Percentiles rank a stretch among this genome's conserved stretches.
phyloP scores from a whole-genome alignment of 2,113 vertebrate species.

The Colinus virginianus region DNA sequence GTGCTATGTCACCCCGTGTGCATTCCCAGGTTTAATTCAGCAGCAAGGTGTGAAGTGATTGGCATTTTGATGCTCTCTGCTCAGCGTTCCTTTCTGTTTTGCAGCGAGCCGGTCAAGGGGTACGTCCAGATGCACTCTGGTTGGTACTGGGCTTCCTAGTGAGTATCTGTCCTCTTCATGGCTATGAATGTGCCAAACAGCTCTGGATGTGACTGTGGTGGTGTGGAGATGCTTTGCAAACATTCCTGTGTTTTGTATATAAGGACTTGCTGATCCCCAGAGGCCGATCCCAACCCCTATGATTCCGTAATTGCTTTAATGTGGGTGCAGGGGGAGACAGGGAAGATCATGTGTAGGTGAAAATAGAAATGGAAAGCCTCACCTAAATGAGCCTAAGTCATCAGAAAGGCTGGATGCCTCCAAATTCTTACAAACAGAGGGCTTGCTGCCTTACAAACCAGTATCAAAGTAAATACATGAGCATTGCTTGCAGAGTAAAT shows the following conservation, averaged over 20 bases:
- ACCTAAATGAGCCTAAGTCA: not conserved
- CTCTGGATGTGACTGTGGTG: not conserved
- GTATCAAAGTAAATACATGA: not conserved
- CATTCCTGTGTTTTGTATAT: not conserved
- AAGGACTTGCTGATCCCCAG: no score
- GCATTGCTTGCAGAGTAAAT: not conserved
- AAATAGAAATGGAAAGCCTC: not conserved
- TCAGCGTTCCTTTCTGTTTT: not conserved
- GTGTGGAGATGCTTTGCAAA: not conserved
- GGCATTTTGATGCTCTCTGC: not conserved
- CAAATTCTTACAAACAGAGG: not conserved
- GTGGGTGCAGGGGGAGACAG: not conserved
- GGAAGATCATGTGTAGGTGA: not conserved
- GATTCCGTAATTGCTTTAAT: not conserved
- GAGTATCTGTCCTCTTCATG: constrained; percentile 69
- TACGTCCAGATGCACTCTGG: constrained; percentile 90
- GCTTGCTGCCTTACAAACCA: not conserved
- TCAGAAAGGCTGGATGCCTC: no score
- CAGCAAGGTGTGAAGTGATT: not conserved
- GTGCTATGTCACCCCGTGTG: accelerated
- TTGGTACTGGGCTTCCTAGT: constrained; percentile 98
- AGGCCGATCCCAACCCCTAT: no score
- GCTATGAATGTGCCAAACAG: accelerated
- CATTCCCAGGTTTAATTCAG: not conserved
- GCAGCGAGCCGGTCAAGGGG: constrained; percentile 86